A percentile compares a stretch with the other conserved stretches of the same genome.
phyloP scores from a whole-genome alignment of 2,888 invertebrate species.

The Chelonus formosanus region DNA sequence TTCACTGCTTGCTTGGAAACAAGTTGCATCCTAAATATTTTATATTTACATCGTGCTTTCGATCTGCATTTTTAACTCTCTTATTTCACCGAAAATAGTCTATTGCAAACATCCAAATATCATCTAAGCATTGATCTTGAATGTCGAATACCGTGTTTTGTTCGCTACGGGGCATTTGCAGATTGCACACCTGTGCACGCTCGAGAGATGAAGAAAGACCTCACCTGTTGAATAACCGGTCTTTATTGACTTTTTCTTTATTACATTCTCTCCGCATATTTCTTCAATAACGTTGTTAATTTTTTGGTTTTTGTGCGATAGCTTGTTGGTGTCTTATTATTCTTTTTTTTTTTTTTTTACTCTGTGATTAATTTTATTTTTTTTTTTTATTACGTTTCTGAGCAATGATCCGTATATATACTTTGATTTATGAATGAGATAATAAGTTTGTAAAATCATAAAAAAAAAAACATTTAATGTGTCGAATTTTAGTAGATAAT shows the following conservation, averaged over 20 bases:
- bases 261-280: conserved; percentile 46
- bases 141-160: conserved; percentile 52
- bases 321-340: too few relatives aligned
- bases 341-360: too few relatives aligned
- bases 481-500: too few relatives aligned
- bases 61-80: too few relatives aligned
- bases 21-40: conserved; percentile 18
- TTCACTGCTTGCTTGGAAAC: conserved; percentile 22
- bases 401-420: background rate
- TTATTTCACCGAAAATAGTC: too few relatives aligned
- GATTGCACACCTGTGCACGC: conserved; percentile 61
- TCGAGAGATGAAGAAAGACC: conserved; percentile 57
- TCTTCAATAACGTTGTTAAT: conserved; percentile 28
- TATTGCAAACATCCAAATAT: background rate
- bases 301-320: background rate
- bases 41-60: too few relatives aligned
- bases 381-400: background rate
- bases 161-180: conserved; percentile 56
- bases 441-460: too few relatives aligned
- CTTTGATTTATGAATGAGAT: background rate
- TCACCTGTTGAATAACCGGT: conserved; percentile 64
- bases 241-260: conserved; percentile 62
- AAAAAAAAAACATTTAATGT: too few relatives aligned
- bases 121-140: conserved; percentile 27
- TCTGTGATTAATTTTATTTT: too few relatives aligned